These are phyloP conservation scores for Lepus americanus DNA, from an alignment of 2,113 vertebrate species.

Conservation along the genomic window DNA sequence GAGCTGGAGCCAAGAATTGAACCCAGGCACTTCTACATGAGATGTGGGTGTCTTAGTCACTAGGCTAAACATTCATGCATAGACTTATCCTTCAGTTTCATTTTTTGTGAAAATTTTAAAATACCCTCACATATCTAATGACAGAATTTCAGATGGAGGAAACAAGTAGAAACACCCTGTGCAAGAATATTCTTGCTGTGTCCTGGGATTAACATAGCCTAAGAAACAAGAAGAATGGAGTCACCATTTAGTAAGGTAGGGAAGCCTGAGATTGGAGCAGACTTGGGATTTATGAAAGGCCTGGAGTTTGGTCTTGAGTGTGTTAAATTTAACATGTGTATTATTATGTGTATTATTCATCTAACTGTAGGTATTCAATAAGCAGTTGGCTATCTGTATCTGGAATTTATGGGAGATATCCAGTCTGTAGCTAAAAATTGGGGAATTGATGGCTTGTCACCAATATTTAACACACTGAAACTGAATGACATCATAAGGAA, in stretches of 20 bases:
- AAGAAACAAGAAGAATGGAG: slow-evolving; percentile 30
- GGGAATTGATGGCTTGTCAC: not conserved
- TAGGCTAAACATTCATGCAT: no score
- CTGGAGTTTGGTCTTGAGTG: slow-evolving; percentile 1
- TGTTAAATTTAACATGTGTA: slow-evolving; percentile 36
- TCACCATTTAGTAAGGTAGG: not conserved
- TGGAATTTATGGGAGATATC: not conserved
- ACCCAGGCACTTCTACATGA: no score
- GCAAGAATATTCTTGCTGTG: not conserved
- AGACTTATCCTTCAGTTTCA: no score
- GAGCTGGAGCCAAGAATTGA: no score
- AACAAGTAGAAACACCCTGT: not conserved
- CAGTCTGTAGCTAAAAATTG: slow-evolving; percentile 34
- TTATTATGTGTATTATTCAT: slow-evolving; percentile 52
- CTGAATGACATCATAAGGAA: not conserved
- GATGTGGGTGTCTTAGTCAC: no score
- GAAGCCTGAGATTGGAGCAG: not conserved
- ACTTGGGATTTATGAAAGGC: not conserved
- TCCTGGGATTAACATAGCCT: not conserved
- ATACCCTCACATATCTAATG: no score
- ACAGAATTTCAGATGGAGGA: slow-evolving; percentile 21
- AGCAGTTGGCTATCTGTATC: not conserved
- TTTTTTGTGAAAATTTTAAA: no score
- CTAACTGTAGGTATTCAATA: not conserved
- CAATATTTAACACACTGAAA: slow-evolving; percentile 11